Base-by-base conservation (phyloP, 2,113 vertebrate genomes). In the Albula glossodonta region DNA sequence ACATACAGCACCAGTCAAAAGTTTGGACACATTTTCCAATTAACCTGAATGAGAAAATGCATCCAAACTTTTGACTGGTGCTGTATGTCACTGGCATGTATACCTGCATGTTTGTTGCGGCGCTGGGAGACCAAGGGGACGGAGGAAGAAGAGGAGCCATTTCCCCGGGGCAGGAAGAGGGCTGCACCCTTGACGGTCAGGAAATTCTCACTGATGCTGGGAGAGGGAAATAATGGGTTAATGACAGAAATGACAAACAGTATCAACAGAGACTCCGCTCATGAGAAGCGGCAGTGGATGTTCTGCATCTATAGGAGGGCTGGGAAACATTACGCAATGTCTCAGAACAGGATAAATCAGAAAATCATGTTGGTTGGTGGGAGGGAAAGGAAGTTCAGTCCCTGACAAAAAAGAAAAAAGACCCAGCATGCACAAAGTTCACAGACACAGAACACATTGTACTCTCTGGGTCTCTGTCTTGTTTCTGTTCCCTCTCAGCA, bases 121-220 rank as follows among this genome's bases (percentile, higher is more conserved):
- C 96, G 94, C 93, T 99, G 97, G 92, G 95, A 97, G 95, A 97
- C 92, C 88, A 94, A 93, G 87, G 98, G 97, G 70, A 95, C 89
- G 5, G 96, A 95, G 0, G 96, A 97, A 41, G 97, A 90, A 4
- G 93, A 90, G 86, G 96, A 94, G 51, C 97, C 97, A 94, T 98
- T 98, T 90, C 97, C 98, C 48, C 97, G 94, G 0, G 98, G 98
- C 9, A 99, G 96, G 93, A 99, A 99, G 88, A 99, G 96, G 2
- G 98, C 98, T 41, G 98, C 98, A 56, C 98, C 98, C 96, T 99
- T 99, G 66, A 99, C 98, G 2, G 98, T 98, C 87, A 99, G 96
- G 92, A 99, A 99, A 92, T 97, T 99, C 93, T 99, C 98, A 48
- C 97, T 98, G 95, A 99, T 98, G 93, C 98, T 99, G 92, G 87